A percentile compares a stretch with the other conserved stretches of the same genome.
phyloP scores from a whole-genome alignment of 2,797 vertebrate species.

The Sternotherus odoratus region DNA sequence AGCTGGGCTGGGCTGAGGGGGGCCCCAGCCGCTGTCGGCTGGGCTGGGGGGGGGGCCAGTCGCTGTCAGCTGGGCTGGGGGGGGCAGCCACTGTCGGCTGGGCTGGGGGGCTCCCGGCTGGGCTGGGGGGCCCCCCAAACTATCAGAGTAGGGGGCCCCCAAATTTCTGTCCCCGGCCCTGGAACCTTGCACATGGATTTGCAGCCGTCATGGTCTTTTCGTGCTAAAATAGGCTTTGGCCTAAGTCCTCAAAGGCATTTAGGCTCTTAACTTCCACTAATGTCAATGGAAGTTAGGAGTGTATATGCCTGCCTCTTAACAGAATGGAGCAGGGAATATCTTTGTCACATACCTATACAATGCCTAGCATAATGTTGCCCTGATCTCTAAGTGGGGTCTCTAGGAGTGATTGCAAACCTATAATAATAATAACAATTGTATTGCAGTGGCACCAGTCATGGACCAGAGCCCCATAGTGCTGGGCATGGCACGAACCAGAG shows the following conservation, averaged over 20 bases:
- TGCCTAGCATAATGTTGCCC: not conserved
- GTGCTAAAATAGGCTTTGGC: not conserved
- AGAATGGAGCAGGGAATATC: not conserved
- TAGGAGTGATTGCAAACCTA: not conserved
- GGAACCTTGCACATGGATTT: not conserved
- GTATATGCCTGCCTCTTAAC: not conserved
- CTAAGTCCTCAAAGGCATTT: not conserved
- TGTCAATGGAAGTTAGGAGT: not conserved
- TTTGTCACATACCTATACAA: not conserved
- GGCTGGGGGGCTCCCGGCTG: no score
- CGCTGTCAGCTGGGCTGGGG: no score
- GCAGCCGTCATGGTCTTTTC: not conserved
- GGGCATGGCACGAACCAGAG: not conserved
- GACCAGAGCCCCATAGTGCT: not conserved
- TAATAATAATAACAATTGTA: slow-evolving; percentile 9
- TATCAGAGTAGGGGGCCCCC: no score
- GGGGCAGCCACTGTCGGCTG: no score
- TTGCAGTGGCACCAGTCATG: not conserved
- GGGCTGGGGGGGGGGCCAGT: no score
- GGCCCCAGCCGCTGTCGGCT: no score
- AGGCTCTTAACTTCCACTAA: not conserved
- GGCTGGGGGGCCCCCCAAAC: no score
- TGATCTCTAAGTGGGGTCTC: not conserved
- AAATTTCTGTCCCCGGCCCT: no score
- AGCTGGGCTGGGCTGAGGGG: no score